Evolutionary conservation across 2,888 invertebrate genomes (phyloP).

Genomic region (Stratiomys singularior): DNA sequence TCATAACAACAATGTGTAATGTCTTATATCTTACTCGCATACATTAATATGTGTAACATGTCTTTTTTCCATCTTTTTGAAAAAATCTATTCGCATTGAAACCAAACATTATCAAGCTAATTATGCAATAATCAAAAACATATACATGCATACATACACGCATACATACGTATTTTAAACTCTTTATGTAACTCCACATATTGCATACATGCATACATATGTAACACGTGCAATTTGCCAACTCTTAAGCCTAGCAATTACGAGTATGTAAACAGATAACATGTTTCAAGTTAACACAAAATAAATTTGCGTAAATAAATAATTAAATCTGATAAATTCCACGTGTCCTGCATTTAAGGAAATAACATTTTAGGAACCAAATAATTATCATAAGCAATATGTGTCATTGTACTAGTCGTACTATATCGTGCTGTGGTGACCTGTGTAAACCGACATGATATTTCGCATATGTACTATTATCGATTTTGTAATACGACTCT

Average conservation of each 20-base stretch:
- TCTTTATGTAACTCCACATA: neutral
- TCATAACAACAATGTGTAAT: constrained; percentile 31
- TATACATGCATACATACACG: neutral
- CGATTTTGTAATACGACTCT: neutral
- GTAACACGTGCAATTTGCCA: constrained; percentile 11
- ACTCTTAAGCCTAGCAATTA: neutral
- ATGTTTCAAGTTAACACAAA: constrained; percentile 32
- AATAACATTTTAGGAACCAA: neutral
- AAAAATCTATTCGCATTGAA: neutral
- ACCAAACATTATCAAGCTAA: neutral
- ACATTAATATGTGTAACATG: constrained; percentile 9
- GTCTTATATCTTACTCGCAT: constrained; percentile 29
- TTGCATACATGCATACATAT: neutral
- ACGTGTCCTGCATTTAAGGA: neutral
- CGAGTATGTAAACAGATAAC: neutral
- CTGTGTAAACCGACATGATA: constrained; percentile 37
- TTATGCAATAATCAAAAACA: neutral
- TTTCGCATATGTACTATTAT: constrained; percentile 9
- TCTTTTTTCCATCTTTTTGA: constrained; percentile 12
- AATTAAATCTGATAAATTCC: neutral
- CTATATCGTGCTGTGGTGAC: constrained; percentile 43
- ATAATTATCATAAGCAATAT: constrained; percentile 49
- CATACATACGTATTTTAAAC: neutral
- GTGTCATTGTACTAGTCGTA: constrained; percentile 48
- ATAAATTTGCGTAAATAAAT: neutral